phyloP scores from a whole-genome alignment of 2,113 vertebrate species.

The Cygnus atratus region DNA sequence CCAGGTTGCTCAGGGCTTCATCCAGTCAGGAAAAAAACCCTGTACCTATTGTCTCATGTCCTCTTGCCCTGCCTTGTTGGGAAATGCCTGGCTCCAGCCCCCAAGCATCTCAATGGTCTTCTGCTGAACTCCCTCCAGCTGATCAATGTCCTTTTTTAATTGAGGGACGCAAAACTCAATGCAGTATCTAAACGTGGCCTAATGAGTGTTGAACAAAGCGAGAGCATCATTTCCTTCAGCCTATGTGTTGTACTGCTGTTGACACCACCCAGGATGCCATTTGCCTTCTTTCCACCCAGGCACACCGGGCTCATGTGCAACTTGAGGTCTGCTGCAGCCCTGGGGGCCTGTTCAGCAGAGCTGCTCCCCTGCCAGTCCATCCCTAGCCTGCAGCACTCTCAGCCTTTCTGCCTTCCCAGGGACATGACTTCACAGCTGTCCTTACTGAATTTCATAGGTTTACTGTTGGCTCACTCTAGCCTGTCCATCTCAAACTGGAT shows the following conservation, averaged over 20 bases:
- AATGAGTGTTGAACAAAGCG: not conserved
- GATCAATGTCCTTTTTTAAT: not conserved
- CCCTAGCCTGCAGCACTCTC: accelerated
- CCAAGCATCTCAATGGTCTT: not conserved
- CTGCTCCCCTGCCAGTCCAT: not conserved
- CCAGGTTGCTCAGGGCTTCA: not conserved
- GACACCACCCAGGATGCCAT: not conserved
- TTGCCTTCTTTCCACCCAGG: not conserved
- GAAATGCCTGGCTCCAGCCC: not conserved
- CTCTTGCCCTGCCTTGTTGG: not conserved
- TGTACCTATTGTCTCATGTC: not conserved
- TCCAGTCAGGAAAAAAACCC: not conserved
- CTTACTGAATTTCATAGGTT: not conserved
- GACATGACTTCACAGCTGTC: not conserved
- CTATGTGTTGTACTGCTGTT: accelerated
- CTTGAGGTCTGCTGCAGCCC: not conserved
- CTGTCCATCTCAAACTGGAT: not conserved
- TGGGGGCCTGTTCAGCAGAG: not conserved
- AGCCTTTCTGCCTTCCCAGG: not conserved
- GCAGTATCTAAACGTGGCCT: not conserved
- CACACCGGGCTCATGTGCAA: not conserved
- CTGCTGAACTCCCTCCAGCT: not conserved
- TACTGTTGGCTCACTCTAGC: not conserved
- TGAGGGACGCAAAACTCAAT: not conserved
- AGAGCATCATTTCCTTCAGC: not conserved